Evolutionary conservation across 1,140 invertebrate species (phyloP).

Genomic region (Solenopsis fugax): DNA sequence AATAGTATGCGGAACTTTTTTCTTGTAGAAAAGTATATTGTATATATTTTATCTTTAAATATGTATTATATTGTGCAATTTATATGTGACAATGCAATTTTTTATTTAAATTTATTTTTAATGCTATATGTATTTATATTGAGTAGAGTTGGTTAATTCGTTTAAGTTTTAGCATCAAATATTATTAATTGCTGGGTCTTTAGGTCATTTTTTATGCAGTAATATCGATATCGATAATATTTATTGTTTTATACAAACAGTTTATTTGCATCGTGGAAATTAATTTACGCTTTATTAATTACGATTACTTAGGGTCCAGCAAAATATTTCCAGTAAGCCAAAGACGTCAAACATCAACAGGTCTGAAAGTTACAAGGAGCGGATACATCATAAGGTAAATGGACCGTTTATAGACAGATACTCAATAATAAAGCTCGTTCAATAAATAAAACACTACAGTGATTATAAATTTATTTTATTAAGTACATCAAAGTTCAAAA

Average conservation of each 20-base stretch:
- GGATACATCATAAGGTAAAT: conserved; percentile 88
- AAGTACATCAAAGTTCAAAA: neutral
- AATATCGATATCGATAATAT: no score
- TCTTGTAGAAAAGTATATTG: no score
- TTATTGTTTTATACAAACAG: conserved; percentile 3
- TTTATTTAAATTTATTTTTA: no score
- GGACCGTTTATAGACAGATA: conserved; percentile 11
- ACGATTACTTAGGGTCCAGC: conserved; percentile 83
- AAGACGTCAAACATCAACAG: conserved; percentile 88
- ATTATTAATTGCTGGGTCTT: no score
- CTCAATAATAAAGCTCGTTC: conserved; percentile 32
- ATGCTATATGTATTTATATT: no score
- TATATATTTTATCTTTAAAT: no score
- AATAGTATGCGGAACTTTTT: no score
- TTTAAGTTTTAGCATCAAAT: neutral
- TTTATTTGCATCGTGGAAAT: conserved; percentile 58
- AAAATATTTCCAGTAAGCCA: conserved; percentile 87
- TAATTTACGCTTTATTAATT: conserved; percentile 76
- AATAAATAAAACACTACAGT: no score
- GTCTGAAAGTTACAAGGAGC: conserved; percentile 89
- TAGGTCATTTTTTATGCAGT: neutral
- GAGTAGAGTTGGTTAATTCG: neutral
- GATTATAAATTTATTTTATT: conserved; percentile 18
- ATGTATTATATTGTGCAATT: no score
- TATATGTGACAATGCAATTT: no score